Evolutionary conservation across 1,140 invertebrate species (phyloP).

Genomic region (Tribolium castaneum): DNA sequence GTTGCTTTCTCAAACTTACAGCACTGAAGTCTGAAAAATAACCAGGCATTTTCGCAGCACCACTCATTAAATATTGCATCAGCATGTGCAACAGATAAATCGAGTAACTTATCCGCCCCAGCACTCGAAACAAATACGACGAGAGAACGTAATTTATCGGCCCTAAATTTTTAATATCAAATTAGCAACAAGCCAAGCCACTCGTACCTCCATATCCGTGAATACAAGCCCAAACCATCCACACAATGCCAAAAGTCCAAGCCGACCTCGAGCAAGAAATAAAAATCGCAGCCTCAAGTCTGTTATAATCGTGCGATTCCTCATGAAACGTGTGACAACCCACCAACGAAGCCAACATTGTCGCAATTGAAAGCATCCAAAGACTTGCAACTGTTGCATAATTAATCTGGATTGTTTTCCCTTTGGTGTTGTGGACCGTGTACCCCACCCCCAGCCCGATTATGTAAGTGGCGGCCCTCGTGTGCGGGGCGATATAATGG

Average conservation of each 20-base stretch:
- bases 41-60: conserved; percentile 50
- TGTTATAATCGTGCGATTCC: conserved; percentile 40
- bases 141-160: conserved; percentile 53
- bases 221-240: conserved; percentile 48
- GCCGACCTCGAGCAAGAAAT: conserved; percentile 44
- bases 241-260: conserved; percentile 45
- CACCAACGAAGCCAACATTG: conserved; percentile 35
- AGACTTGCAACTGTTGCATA: conserved; percentile 28
- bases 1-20: conserved; percentile 35
- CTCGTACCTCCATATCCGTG: conserved; percentile 44
- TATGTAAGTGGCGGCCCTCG: conserved; percentile 41
- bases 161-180: conserved; percentile 43
- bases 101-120: conserved; percentile 52
- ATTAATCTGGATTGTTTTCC: conserved; percentile 33
- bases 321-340: conserved; percentile 40
- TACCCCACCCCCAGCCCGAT: conserved; percentile 40
- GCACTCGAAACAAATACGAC: conserved; percentile 46
- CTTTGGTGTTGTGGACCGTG: conserved; percentile 31
- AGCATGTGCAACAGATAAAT: conserved; percentile 54
- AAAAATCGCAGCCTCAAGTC: conserved; percentile 35
- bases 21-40: conserved; percentile 55
- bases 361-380: conserved; percentile 22
- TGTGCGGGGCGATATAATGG: conserved; percentile 45
- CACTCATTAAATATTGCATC: conserved; percentile 54
- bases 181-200: not conserved